These are phyloP conservation scores for Cyclura pinguis DNA, from an alignment of 2,797 vertebrate genomes.

Conservation along the genomic window DNA sequence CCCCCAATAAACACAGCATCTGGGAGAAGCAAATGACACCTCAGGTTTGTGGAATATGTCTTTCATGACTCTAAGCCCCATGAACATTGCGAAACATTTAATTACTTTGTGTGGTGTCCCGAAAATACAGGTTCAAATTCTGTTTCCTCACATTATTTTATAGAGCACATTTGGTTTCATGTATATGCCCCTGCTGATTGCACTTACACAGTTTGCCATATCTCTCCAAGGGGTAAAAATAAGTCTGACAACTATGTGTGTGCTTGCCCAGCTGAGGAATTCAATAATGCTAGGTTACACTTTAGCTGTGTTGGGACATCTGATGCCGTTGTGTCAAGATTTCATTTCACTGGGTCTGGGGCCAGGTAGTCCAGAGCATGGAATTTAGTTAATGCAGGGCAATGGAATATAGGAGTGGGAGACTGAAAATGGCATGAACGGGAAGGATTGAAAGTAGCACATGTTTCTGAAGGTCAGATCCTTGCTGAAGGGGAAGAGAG, in stretches of 20 bases:
- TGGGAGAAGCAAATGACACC: not conserved
- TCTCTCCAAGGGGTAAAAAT: not conserved
- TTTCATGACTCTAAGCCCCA: not conserved
- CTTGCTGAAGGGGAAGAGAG: not conserved
- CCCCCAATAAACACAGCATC: not conserved
- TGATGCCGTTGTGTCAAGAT: not conserved
- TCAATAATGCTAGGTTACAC: not conserved
- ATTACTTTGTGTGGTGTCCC: not conserved
- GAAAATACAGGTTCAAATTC: not conserved
- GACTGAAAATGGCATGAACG: not conserved
- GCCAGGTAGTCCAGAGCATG: not conserved
- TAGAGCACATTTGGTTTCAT: not conserved
- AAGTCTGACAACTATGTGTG: not conserved
- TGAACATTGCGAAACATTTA: not conserved
- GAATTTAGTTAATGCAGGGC: conserved; percentile 1
- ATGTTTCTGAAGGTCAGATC: not conserved
- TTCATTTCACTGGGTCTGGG: not conserved
- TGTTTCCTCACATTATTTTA: not conserved
- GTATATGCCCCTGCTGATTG: not conserved
- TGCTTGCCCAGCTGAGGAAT: not conserved
- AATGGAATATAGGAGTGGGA: not conserved
- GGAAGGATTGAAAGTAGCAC: not conserved
- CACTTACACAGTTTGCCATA: not conserved
- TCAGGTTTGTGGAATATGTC: not conserved
- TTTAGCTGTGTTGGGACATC: not conserved